Conservation (phyloP, 2,797 vertebrate species). For the Bucorvus abyssinicus region DNA sequence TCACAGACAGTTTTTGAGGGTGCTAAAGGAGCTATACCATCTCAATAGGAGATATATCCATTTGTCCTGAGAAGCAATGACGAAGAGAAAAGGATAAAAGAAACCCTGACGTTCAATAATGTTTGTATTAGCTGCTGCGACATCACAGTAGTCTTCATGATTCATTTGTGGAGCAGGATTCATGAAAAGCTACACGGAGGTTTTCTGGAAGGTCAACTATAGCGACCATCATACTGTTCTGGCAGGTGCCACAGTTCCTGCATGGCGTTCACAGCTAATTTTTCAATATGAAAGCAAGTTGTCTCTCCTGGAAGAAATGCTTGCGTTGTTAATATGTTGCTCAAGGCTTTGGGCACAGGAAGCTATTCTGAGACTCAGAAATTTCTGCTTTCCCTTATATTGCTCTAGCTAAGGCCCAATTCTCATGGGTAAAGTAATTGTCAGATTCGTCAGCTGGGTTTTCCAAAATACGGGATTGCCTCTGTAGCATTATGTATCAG, state of each 20-base stretch:
- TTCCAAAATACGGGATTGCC: neutral
- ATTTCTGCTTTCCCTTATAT: neutral
- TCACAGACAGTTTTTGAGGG: neutral
- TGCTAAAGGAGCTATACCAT: neutral
- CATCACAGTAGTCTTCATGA: neutral
- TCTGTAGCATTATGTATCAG: rapidly evolving
- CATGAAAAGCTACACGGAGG: neutral
- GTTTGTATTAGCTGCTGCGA: neutral
- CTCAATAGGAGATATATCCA: neutral
- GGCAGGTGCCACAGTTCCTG: neutral
- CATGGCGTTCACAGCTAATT: neutral
- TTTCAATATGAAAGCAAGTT: neutral
- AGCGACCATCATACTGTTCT: neutral
- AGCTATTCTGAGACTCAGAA: neutral
- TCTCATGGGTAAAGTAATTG: neutral
- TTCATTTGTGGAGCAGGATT: neutral
- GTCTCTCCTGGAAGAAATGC: neutral
- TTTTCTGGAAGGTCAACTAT: neutral
- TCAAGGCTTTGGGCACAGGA: neutral
- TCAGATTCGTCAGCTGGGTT: neutral
- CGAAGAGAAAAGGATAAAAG: neutral
- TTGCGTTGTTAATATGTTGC: neutral
- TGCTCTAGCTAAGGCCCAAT: neutral
- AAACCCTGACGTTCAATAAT: neutral
- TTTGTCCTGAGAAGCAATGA: neutral